Evolutionary conservation across 2,888 invertebrate genomes (phyloP), one percentile per base, ranked within the genome.

Genomic region (Corythucha ciliata): DNA sequence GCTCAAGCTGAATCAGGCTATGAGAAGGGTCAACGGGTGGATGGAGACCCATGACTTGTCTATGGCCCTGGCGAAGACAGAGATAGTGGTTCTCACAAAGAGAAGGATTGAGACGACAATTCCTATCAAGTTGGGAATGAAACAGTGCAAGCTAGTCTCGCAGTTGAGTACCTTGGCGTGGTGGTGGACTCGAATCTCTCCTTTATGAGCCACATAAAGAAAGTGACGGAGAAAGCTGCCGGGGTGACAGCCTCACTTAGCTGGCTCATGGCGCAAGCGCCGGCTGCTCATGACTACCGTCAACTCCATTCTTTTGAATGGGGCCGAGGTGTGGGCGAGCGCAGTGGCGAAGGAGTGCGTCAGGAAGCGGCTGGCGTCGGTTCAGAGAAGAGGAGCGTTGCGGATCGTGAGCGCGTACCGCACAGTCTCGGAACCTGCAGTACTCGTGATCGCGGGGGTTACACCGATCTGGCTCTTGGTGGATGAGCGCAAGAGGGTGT

Each of bases 381-480:
- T 53, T 16, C 60, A 62, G 27, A 36, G 62, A 18, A 51, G 56
- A 24, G 40, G 53, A 25, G 60, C 60, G 2, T 45, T 61, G 8
- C 45, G 59, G 22, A 50, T 59, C 12, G 49, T 57, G 4, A 56
- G 57, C 25, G 55, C 58, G 1, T 62, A 61, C 33, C 50, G 58
- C 7, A 62, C 61, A 1, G 60, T 63, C 2, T 62, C 62, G 7
- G 59, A 59, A 14, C 46, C 55, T 1, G 60, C 61, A 4, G 41
- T 53, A 4, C 32, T 60, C 16, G 56, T 59, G 7, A 40, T 62
- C 1, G 60, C 58, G 0, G 48, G 52, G 25, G 57, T 55, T 49
- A 67, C 68, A 65, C 60, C 62, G 3, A 58, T 62, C 10, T 55
- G 60, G 18, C 49, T 60, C 4, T 48, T 60, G 4, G 61, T 56